phyloP scores from a whole-genome alignment of 2,797 vertebrate species.

The Silurus aristotelis region DNA sequence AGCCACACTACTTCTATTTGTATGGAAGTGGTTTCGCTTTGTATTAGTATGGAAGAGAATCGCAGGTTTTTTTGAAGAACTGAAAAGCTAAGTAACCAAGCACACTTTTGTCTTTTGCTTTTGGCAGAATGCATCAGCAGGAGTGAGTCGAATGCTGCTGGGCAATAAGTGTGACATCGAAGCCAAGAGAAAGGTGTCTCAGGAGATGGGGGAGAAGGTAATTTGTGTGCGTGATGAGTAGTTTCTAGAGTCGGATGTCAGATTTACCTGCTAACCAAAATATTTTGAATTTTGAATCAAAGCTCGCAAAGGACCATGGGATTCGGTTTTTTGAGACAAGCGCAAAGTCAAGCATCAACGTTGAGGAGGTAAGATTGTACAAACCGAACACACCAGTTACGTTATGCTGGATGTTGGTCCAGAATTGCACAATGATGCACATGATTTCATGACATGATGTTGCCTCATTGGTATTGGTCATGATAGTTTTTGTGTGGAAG shows the following conservation, averaged over 20 bases:
- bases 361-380: slow-evolving; percentile 84
- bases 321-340: slow-evolving; percentile 94
- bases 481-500: background rate
- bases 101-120: slow-evolving; percentile 5
- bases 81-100: slow-evolving; percentile 15
- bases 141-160: slow-evolving; percentile 87
- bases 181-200: slow-evolving; percentile 83
- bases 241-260: background rate
- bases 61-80: background rate
- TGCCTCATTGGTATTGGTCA: background rate
- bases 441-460: background rate
- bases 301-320: slow-evolving; percentile 89
- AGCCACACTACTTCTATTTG: background rate
- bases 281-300: slow-evolving; percentile 47
- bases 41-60: slow-evolving; percentile 25
- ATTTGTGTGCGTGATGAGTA: slow-evolving; percentile 31
- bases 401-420: background rate
- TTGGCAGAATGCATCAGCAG: slow-evolving; percentile 86
- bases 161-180: slow-evolving; percentile 98
- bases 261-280: background rate
- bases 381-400: background rate
- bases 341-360: slow-evolving; percentile 91
- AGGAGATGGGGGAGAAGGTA: slow-evolving; percentile 87
- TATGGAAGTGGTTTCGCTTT: slow-evolving; percentile 41
- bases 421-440: too few relatives aligned